A percentile compares a stretch with the other conserved stretches of the same genome.
Conservation (phyloP, 2,113 vertebrate species). For the Heterochromis multidens region DNA sequence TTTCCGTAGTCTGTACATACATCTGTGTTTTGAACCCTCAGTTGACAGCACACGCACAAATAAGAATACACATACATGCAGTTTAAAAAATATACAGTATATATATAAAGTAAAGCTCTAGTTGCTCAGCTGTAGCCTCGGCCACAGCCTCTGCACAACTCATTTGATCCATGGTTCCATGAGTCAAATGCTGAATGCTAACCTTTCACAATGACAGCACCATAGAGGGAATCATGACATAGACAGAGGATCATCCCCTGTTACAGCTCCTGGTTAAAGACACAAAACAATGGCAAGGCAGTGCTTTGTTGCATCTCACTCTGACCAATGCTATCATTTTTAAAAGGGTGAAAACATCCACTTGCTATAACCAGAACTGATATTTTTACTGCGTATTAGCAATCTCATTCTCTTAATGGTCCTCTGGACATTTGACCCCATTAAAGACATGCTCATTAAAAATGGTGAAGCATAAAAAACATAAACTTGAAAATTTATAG, state of each 20-base stretch:
- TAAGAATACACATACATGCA: not conserved
- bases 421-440: not conserved
- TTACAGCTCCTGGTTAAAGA: constrained; percentile 27
- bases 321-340: not conserved
- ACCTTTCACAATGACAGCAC: constrained; percentile 56
- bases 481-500: not conserved
- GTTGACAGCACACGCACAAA: not conserved
- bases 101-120: not conserved
- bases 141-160: constrained; percentile 49
- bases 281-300: not conserved
- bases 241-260: constrained; percentile 36
- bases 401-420: not conserved
- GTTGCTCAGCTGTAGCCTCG: not conserved
- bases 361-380: not conserved
- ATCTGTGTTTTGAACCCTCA: not conserved
- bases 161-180: constrained; percentile 51
- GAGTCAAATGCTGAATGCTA: constrained; percentile 49
- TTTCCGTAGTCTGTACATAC: too few species aligned
- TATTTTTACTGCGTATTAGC: not conserved
- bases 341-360: not conserved
- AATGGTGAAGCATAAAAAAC: not conserved
- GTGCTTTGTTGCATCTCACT: not conserved
- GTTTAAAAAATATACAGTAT: not conserved
- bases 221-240: not conserved
- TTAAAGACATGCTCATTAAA: not conserved